phyloP scores from a whole-genome alignment of 2,797 vertebrate species.

The Odontamblyopus rebecca region DNA sequence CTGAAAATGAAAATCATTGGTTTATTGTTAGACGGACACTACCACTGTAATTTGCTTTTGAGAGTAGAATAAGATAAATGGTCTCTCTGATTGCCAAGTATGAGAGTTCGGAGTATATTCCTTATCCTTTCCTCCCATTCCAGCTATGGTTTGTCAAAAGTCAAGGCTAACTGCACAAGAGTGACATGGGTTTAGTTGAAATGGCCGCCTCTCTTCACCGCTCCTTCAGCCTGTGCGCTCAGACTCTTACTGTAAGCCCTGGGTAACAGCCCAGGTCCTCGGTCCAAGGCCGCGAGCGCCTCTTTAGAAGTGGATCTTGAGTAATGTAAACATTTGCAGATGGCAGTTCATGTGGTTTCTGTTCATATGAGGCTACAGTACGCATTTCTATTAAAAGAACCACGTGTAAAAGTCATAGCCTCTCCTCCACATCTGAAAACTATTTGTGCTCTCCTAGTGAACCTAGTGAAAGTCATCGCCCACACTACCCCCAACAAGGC shows the following conservation, averaged over 20 bases:
- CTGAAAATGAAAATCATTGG: neutral
- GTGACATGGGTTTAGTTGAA: neutral
- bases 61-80: neutral
- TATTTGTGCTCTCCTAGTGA: constrained; percentile 41
- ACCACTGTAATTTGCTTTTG: neutral
- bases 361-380: constrained; percentile 59
- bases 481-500: neutral
- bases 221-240: constrained; percentile 23
- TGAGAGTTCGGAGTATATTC: neutral
- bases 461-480: constrained; percentile 29
- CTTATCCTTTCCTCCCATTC: neutral
- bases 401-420: constrained; percentile 42
- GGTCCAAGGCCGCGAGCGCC: constrained; percentile 60
- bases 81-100: too few relatives aligned
- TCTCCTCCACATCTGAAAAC: constrained; percentile 55
- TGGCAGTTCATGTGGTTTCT: constrained; percentile 75
- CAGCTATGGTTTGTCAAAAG: neutral
- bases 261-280: constrained; percentile 53
- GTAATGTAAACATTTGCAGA: constrained; percentile 72
- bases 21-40: neutral
- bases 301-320: constrained; percentile 68
- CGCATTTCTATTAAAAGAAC: constrained; percentile 67
- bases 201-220: neutral
- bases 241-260: constrained; percentile 44
- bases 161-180: neutral